Evolutionary conservation across 2,888 invertebrate species (phyloP), one percentile per base, ranked within the genome.

Genomic region (Clusia tigrina): DNA sequence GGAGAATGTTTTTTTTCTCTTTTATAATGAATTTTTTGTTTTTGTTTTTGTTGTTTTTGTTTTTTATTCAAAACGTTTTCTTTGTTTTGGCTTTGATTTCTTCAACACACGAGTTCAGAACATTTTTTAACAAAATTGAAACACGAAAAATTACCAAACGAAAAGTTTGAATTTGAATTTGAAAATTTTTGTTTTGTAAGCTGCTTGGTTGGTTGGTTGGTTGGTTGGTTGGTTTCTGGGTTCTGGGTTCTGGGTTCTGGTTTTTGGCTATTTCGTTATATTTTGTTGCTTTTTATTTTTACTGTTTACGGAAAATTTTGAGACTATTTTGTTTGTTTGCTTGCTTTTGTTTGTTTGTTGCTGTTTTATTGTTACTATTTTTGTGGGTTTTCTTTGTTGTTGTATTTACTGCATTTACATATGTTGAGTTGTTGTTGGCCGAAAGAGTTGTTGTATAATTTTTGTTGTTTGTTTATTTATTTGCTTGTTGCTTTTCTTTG

Each of bases 221-320:
- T n/a, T n/a, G n/a, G n/a, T 65, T 58, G 63, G 12, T 58, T 57
- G 60, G n/a, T 67, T 58, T 48, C 48, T 22, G 22, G 48, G 2
- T 18, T 58, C 54, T 32, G 42, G 53, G 37, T 52, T 58, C 48
- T n/a, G 15, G 18, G 51, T 58, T 52, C 51, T 52, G 38, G 24
- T n/a, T 78, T 74, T 77, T 77, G 77, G 74, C 78, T 78, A 76
- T 78, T 77, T 76, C 69, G 37, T 64, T 71, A 72, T n/a, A 70
- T 67, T 62, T 55, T 38, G 63, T 66, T 46, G 18, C 32, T 62
- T 66, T 67, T 61, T 32, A 25, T 60, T 63, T 54, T 15, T 61
- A 58, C 56, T 62, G 58, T 24, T 52, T 52, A 3, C 22, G 12
- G 10, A 3, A n/a, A 26, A 54, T 54, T 54, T 54, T 23, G 54